Percentiles rank a stretch among this genome's conserved stretches.
Conservation (phyloP, 92 coral and sea anemone species). For the Hydrozoanthus gracilis region DNA sequence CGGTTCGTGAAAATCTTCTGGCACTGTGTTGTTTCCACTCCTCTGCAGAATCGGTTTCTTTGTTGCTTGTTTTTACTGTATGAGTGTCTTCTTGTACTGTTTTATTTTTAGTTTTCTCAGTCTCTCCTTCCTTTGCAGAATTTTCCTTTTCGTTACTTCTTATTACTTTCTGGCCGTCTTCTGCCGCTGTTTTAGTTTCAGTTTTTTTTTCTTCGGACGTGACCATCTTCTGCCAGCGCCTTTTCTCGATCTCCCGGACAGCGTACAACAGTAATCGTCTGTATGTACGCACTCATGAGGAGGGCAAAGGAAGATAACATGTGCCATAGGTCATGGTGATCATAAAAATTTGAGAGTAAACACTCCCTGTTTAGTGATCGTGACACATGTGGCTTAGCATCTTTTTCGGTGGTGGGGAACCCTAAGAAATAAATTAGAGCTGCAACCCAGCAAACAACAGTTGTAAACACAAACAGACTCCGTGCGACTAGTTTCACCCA, state of each 20-base stretch:
- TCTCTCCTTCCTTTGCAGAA: no score
- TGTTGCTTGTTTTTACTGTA: no score
- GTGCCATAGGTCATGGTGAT: conserved; percentile 59
- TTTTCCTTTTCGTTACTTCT: background rate
- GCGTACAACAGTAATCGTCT: conserved; percentile 15
- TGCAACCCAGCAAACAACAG: background rate
- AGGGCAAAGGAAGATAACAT: conserved; percentile 54
- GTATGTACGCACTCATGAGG: conserved; percentile 33
- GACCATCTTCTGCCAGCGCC: background rate
- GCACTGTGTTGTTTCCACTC: no score
- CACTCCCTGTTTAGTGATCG: conserved; percentile 50
- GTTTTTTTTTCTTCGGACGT: no score
- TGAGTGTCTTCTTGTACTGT: no score
- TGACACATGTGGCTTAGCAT: conserved; percentile 27
- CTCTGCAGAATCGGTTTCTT: no score
- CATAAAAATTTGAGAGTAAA: conserved; percentile 42
- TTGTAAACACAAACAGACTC: no score
- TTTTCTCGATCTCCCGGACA: background rate
- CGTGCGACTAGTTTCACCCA: no score
- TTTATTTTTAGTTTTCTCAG: no score
- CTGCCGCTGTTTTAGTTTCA: no score
- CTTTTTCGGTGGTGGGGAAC: conserved; percentile 46
- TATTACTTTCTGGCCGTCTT: no score
- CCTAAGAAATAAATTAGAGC: background rate
- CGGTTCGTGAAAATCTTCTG: no score